phyloP scores from a whole-genome alignment of 2,888 invertebrate genomes.

The Orchestes rusci region DNA sequence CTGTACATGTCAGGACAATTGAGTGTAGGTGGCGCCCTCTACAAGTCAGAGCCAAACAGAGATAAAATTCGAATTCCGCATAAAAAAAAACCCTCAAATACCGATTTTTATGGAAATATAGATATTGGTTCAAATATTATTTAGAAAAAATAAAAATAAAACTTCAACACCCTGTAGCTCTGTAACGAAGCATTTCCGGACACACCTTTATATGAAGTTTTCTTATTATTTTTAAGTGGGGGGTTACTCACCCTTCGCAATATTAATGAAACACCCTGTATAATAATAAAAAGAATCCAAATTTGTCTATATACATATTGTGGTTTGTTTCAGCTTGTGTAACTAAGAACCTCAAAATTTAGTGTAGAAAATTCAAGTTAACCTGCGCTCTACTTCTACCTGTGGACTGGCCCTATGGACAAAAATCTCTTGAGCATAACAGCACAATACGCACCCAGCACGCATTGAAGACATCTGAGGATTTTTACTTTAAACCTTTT shows the following conservation, averaged over 20 bases:
- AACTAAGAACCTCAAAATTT: slow-evolving; percentile 52
- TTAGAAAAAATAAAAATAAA: too few species aligned
- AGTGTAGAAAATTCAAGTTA: slow-evolving; percentile 49
- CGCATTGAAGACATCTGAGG: slow-evolving; percentile 87
- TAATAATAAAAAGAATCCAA: neutral
- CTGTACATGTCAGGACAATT: too few species aligned
- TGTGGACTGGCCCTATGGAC: slow-evolving; percentile 41
- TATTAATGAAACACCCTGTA: neutral
- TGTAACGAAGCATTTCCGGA: neutral
- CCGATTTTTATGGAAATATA: too few species aligned
- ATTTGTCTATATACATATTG: slow-evolving; percentile 15
- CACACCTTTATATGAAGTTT: slow-evolving; percentile 1
- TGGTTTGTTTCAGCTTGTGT: slow-evolving; percentile 57
- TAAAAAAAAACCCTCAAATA: too few species aligned
- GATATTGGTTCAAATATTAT: too few species aligned
- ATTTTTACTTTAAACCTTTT: slow-evolving; percentile 50
- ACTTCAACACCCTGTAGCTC: too few species aligned
- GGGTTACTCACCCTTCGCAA: neutral
- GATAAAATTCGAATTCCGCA: too few species aligned
- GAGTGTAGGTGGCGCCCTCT: too few species aligned
- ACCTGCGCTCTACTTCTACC: slow-evolving; percentile 38
- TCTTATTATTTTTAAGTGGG: slow-evolving; percentile 3
- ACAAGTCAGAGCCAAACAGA: too few species aligned
- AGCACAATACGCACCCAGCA: slow-evolving; percentile 71
- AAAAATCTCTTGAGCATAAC: slow-evolving; percentile 28